A percentile compares a stretch with the other conserved stretches of the same genome.
Evolutionary conservation across 1,140 invertebrate species (phyloP).

Genomic region (Listronotus bonariensis): DNA sequence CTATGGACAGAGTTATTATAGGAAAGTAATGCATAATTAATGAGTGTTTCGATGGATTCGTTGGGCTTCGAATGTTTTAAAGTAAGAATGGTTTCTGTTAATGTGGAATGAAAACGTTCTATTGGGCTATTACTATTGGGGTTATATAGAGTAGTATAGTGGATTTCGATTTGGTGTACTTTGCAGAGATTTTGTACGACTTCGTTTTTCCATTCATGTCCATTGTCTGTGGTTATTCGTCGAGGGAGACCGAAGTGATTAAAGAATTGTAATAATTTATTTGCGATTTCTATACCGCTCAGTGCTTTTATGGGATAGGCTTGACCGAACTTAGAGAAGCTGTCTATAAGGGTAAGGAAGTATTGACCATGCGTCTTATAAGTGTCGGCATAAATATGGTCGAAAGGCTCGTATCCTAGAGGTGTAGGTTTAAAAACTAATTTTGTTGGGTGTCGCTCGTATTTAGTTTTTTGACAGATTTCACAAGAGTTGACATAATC

Average conservation of each 20-base stretch:
- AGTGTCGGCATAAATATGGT: constrained; percentile 48
- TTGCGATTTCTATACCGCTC: background rate
- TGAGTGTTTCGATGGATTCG: constrained; percentile 5
- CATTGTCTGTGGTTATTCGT: constrained; percentile 9
- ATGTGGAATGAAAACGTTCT: constrained; percentile 14
- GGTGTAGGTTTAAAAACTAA: constrained; percentile 42
- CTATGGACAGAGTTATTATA: background rate
- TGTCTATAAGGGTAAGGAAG: constrained; percentile 10
- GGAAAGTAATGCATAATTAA: constrained; percentile 3
- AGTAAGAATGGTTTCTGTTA: background rate
- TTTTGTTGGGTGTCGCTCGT: constrained; percentile 47
- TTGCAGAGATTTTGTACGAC: constrained; percentile 12
- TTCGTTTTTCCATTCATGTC: constrained; percentile 14
- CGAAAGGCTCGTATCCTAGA: constrained; percentile 42
- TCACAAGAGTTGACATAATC: constrained; percentile 43
- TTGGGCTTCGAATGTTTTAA: constrained; percentile 8
- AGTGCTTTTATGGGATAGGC: background rate
- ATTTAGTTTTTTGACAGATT: constrained; percentile 46
- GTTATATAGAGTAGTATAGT: constrained; percentile 9
- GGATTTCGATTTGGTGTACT: constrained; percentile 15
- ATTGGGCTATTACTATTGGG: constrained; percentile 9
- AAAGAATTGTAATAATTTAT: constrained; percentile 10
- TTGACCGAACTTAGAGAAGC: constrained; percentile 21
- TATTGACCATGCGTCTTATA: constrained; percentile 22
- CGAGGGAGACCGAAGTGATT: background rate